A percentile compares a stretch with the other conserved stretches of the same genome.
These are phyloP conservation scores for Sebastes iracundus DNA, from an alignment of 2,797 vertebrate genomes.

Conservation along the genomic window DNA sequence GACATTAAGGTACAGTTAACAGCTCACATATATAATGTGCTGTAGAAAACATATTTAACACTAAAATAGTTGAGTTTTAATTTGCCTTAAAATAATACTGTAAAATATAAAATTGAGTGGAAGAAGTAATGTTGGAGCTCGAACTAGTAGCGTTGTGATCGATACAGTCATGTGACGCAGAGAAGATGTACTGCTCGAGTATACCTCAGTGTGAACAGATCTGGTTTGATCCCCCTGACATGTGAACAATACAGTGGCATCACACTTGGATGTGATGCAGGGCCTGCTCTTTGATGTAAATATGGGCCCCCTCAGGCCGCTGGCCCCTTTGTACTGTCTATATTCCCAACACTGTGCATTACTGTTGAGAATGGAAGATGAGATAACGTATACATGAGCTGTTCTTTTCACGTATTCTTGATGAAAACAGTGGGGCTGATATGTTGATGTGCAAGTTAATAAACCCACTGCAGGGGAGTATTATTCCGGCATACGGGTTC, in stretches of 20 bases:
- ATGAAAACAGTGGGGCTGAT: conserved; percentile 7
- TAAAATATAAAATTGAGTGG: background rate
- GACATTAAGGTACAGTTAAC: background rate
- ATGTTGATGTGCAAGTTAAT: conserved; percentile 10
- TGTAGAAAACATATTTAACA: background rate
- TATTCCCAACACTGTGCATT: background rate
- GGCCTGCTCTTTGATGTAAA: background rate
- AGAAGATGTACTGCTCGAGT: background rate
- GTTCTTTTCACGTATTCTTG: conserved; percentile 8
- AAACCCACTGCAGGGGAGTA: conserved; percentile 9
- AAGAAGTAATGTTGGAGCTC: background rate
- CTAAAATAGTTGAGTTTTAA: background rate
- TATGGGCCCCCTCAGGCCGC: background rate
- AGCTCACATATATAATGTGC: background rate
- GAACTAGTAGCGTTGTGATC: background rate
- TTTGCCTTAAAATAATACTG: background rate
- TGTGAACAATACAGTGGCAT: background rate
- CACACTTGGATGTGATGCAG: background rate
- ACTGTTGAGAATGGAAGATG: background rate
- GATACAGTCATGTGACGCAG: background rate
- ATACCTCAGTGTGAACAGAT: background rate
- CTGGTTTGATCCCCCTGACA: background rate
- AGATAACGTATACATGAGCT: conserved; percentile 4
- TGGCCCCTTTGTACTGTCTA: background rate
- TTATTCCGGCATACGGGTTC: background rate